Percentiles rank a stretch among this genome's conserved stretches.
These are phyloP conservation scores for Sialia sialis DNA, from an alignment of 2,113 vertebrate genomes.

Conservation along the genomic window DNA sequence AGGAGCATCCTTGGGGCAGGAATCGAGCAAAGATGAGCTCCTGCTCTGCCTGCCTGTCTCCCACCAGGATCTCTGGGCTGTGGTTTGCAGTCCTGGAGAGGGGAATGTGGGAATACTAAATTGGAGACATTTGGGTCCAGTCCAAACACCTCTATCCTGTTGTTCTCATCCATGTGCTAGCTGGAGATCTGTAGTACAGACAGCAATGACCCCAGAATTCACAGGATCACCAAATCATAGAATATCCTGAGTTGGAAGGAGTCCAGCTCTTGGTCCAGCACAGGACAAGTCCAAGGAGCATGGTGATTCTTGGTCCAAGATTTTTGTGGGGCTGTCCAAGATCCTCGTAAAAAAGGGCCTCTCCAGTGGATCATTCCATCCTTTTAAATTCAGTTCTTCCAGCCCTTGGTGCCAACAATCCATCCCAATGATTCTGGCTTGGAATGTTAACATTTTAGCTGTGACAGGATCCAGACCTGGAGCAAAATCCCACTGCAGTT, in stretches of 20 bases:
- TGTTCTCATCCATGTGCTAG: background rate
- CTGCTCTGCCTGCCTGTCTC: background rate
- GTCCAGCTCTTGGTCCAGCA: background rate
- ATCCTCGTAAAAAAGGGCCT: background rate
- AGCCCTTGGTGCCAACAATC: background rate
- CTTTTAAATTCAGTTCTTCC: background rate
- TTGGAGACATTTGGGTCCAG: background rate
- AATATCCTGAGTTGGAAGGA: background rate
- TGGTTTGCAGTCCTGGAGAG: background rate
- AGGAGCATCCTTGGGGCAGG: background rate
- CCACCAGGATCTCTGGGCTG: background rate
- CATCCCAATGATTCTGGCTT: background rate
- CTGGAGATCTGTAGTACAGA: background rate
- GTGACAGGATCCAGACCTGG: background rate
- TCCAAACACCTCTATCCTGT: background rate
- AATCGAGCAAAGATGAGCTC: fast-evolving
- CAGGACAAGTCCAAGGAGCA: background rate
- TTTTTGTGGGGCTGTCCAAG: background rate
- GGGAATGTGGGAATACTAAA: background rate
- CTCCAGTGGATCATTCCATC: background rate
- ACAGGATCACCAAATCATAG: background rate
- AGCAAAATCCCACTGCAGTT: background rate
- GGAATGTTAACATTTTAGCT: background rate
- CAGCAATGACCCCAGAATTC: background rate
- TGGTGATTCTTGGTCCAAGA: background rate